Conservation (phyloP, 2,888 invertebrate genomes). For the Nomada ferruginata region DNA sequence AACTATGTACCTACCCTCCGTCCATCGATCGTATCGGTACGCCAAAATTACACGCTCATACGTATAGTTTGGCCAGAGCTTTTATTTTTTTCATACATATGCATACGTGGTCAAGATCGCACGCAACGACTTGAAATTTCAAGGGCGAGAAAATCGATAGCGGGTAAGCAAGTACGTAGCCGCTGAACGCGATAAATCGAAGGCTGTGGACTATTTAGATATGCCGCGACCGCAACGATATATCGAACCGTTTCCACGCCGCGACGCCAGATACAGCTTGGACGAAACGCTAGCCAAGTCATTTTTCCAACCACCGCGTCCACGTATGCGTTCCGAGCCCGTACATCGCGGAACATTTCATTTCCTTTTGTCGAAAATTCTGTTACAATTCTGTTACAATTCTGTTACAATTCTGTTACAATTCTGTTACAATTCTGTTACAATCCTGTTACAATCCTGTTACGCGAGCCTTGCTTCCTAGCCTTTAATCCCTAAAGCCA, state of each 20-base stretch:
- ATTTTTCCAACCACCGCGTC: no score
- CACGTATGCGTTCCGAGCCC: no score
- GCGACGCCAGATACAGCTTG: slow-evolving; percentile 26
- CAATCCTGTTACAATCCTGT: background rate
- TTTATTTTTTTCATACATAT: no score
- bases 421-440: background rate
- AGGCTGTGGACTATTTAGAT: slow-evolving; percentile 68
- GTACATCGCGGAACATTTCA: background rate
- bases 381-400: background rate
- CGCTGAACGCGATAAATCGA: slow-evolving; percentile 70
- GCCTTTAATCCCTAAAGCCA: slow-evolving; percentile 22
- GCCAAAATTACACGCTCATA: no score
- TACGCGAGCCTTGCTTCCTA: background rate
- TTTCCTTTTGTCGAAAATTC: background rate
- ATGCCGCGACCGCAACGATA: slow-evolving; percentile 50
- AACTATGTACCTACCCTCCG: no score
- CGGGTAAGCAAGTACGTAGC: slow-evolving; percentile 61
- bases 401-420: background rate
- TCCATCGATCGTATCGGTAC: no score
- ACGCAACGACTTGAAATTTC: slow-evolving; percentile 38
- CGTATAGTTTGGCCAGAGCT: no score
- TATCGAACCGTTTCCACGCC: slow-evolving; percentile 23
- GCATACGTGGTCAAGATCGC: slow-evolving; percentile 55
- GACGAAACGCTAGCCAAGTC: slow-evolving; percentile 32
- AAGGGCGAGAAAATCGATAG: slow-evolving; percentile 68